These are phyloP conservation scores for Ennomos erosarius DNA, from an alignment of 2,888 invertebrate species.

Conservation along the genomic window DNA sequence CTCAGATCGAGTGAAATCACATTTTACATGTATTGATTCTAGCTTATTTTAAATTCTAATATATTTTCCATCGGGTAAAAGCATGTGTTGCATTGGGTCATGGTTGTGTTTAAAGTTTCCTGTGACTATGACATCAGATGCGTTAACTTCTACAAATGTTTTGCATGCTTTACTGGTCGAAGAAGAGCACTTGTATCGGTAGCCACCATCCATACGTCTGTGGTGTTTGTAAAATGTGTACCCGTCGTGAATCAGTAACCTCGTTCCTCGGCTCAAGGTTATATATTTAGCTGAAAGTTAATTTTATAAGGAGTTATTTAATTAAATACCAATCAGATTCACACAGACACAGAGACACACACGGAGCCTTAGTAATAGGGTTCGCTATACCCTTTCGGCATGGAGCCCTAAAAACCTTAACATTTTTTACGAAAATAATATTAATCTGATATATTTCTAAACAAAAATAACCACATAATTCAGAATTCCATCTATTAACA, in stretches of 20 bases:
- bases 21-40: no score
- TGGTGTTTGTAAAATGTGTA: neutral
- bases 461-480: no score
- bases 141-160: neutral
- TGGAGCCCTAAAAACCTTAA: no score
- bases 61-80: slow-evolving; percentile 14
- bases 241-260: neutral
- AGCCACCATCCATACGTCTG: neutral
- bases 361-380: no score
- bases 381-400: no score
- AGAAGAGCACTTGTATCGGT: slow-evolving; percentile 25
- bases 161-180: slow-evolving; percentile 3
- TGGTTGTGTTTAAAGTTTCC: slow-evolving; percentile 2
- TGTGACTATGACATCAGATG: neutral
- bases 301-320: slow-evolving; percentile 22
- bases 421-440: no score
- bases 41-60: slow-evolving; percentile 9
- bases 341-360: no score
- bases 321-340: no score
- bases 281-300: slow-evolving; percentile 5
- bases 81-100: neutral
- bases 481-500: no score
- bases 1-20: no score
- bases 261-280: neutral
- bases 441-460: no score